A percentile compares a stretch with the other conserved stretches of the same genome.
These are phyloP conservation scores for Camelus dromedarius DNA, from an alignment of 2,113 vertebrate genomes.

Conservation along the genomic window DNA sequence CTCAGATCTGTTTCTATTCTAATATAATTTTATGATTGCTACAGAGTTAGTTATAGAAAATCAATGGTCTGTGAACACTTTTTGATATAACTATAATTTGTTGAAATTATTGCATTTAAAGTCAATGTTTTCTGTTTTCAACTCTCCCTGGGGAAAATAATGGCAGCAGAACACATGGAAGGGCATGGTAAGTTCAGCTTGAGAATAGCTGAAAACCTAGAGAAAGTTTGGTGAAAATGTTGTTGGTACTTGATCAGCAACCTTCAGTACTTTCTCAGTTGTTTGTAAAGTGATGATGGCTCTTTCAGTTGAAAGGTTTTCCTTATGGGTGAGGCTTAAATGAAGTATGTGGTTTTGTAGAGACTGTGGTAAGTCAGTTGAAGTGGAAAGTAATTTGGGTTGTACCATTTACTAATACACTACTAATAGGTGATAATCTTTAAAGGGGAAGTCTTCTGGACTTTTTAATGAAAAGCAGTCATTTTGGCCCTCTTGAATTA, in stretches of 20 bases:
- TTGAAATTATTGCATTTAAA: conserved; percentile 77
- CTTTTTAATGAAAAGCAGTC: conserved; percentile 30
- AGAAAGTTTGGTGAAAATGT: conserved; percentile 63
- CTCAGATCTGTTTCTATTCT: conserved; percentile 3
- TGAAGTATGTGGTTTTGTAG: neutral
- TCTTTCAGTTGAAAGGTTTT: conserved; percentile 52
- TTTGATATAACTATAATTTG: conserved; percentile 65
- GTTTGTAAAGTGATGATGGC: conserved; percentile 49
- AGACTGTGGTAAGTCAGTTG: neutral
- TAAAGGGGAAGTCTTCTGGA: conserved; percentile 28
- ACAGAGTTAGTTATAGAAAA: neutral
- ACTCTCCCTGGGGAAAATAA: conserved; percentile 80
- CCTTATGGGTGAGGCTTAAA: neutral
- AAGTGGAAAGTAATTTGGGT: conserved; percentile 48
- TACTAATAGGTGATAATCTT: neutral
- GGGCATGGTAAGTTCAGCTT: conserved; percentile 72
- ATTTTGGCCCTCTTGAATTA: conserved; percentile 15
- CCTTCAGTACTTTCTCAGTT: conserved; percentile 68
- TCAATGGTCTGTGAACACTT: conserved; percentile 58
- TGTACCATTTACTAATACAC: neutral
- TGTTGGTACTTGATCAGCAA: conserved; percentile 72
- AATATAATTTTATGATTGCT: conserved; percentile 56
- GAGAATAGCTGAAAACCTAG: conserved; percentile 78
- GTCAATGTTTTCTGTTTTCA: conserved; percentile 81
- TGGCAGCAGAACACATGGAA: conserved; percentile 82